Evolutionary conservation across 2,113 vertebrate genomes (phyloP).

Genomic region (Notothenia rossii): DNA sequence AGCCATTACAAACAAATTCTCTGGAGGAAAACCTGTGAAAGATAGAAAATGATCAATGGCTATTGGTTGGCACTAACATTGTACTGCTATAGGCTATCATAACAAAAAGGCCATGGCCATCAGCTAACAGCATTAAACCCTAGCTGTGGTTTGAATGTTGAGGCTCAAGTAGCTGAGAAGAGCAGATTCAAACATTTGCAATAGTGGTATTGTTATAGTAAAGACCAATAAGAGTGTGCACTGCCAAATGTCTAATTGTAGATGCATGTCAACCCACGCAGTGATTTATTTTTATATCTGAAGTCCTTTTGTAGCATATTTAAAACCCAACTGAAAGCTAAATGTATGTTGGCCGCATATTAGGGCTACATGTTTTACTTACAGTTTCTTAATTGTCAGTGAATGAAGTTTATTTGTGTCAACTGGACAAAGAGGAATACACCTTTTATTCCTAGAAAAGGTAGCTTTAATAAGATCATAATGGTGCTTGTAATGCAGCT

Average conservation of each 20-base stretch:
- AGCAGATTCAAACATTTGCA: neutral
- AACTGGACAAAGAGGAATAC: neutral
- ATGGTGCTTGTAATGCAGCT: neutral
- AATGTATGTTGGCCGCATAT: neutral
- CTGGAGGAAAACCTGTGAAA: neutral
- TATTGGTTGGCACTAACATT: neutral
- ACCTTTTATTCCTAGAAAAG: neutral
- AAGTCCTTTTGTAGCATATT: neutral
- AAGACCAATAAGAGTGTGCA: neutral
- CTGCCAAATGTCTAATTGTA: neutral
- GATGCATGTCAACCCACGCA: neutral
- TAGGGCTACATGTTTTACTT: neutral
- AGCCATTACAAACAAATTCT: slow-evolving; percentile 28
- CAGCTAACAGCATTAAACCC: slow-evolving; percentile 11
- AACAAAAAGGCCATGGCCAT: slow-evolving; percentile 19
- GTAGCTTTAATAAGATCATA: neutral
- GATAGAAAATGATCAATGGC: slow-evolving; percentile 33
- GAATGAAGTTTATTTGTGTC: neutral
- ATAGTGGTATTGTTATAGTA: neutral
- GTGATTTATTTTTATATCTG: neutral
- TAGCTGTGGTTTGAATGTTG: neutral
- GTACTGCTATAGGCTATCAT: neutral
- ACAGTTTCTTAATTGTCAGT: neutral
- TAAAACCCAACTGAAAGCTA: neutral
- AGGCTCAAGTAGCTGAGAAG: neutral